Base-by-base conservation (phyloP, 2,113 vertebrate species). In the Chaetodon trifascialis region DNA sequence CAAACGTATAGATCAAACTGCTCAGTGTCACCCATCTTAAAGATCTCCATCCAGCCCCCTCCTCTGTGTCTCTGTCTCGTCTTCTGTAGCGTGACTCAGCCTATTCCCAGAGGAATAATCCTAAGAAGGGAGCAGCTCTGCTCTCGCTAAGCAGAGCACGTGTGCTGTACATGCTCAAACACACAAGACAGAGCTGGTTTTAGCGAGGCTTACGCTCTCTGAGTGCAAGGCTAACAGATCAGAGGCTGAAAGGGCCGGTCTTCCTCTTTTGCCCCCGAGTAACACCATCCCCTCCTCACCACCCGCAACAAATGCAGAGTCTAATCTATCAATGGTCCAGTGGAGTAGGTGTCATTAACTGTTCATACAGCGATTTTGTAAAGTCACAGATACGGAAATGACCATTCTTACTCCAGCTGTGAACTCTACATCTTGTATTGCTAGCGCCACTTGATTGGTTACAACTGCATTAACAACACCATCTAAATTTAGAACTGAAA, bases 51-150 rank as follows among this genome's bases (percentile, higher is more conserved):
- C 25, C 42, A 54, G 25, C 46, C 47, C 21, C 51, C 65, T 60
- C 44, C 59, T 25, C 44, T 44, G 1, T 40, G 38, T 74, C 38
- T 86, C 54, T 79, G 78, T 86, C 81, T 86, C 76, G 25, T 66
- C 77, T 64, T 85, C 80, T 82, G 88, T 88, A 81, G 88, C 83
- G 86, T 94, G 93, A 94, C 90, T 94, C 91, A 91, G 91, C 89
- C 89, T 86, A 62, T 92, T 91, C 92, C 89, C 85, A 79, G 84
- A 74, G 74, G 91, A 88, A 89, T 93, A 93, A 94, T 92, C 91
- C 91, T 76, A 73, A 87, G 46, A 82, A 84, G 74, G 80, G 85
- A 87, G 87, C 76, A 70, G 82, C 91, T 85, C 86, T 69, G 80
- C 86, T 86, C 82, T 88, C 16, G 2, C 72, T 34, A 69, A 90